phyloP scores from a whole-genome alignment of 2,888 invertebrate genomes.

The Hylaea fasciaria region DNA sequence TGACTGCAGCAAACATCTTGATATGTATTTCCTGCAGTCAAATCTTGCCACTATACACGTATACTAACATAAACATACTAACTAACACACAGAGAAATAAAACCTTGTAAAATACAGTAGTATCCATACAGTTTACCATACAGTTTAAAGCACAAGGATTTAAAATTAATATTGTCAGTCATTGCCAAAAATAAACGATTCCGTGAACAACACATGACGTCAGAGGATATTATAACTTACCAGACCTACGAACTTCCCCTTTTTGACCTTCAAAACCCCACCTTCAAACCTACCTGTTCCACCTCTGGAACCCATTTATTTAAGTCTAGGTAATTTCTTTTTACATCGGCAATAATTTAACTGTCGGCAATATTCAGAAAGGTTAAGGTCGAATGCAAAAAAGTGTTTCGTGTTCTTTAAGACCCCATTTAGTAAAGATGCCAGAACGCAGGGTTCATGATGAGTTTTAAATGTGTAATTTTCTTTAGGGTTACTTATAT shows the following conservation, averaged over 20 bases:
- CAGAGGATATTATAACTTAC: neutral
- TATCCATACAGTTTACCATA: too few species aligned
- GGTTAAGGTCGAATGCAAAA: conserved; percentile 39
- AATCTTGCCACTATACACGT: too few species aligned
- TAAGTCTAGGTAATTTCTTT: conserved; percentile 37
- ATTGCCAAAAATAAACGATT: too few species aligned
- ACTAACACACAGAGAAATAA: too few species aligned
- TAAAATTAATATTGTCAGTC: too few species aligned
- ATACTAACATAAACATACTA: too few species aligned
- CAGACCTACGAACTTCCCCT: conserved; percentile 13
- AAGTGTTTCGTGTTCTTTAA: conserved; percentile 30
- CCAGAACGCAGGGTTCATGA: conserved; percentile 18
- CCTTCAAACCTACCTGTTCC: conserved; percentile 37
- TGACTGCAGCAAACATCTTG: too few species aligned
- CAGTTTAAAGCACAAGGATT: too few species aligned
- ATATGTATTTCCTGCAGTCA: too few species aligned
- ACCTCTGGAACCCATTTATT: conserved; percentile 31
- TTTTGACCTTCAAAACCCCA: conserved; percentile 26
- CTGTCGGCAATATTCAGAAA: conserved; percentile 31
- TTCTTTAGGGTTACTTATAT: conserved; percentile 10
- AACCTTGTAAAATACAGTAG: too few species aligned
- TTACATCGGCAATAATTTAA: conserved; percentile 36
- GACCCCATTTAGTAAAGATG: conserved; percentile 24
- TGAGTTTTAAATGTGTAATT: conserved; percentile 32
- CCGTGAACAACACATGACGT: neutral